Base-by-base conservation (phyloP, 2,113 vertebrate genomes). In the Xiphias gladius region DNA sequence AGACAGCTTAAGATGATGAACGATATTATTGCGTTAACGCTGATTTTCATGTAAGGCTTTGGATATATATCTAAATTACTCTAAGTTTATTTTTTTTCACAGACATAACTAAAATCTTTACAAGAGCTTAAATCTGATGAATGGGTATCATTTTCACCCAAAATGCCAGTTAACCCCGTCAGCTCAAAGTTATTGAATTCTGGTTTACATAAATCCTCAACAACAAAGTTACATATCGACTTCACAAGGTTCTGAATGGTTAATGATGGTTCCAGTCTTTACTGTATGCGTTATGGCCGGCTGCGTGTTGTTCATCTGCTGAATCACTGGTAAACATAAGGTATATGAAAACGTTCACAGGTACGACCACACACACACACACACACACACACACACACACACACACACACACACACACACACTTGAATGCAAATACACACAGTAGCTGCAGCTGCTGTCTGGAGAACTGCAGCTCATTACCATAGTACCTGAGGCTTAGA, bases 391-490 rank as follows among this genome's bases (percentile, higher is more conserved):
- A 67, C 28, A 64, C 20, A 41, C 30, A 37, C 26, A 50, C 30
- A 30, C 32, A 68, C 41, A 69, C 72, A 80, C 48, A 79, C 2
- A 20, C 32, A 68, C 41, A 69, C 72, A 80, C 48, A 79, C 65
- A 82, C 80, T 52, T 28, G 19, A 65, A 28, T 48, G 7, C 65
- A 67, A 48, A 64, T 10, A 41, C 30, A 37, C 26, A 50, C 30
- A 30, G 76, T 7, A 52, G 62, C 65, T 85, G 75, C 86, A 81
- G 88, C 73, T 82, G 80, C 67, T 64, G 79, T 87, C 84, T 85
- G 68, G 76, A 86, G 77, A 87, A 80, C 76, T 75, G 81, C 74
- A 68, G 86, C 90, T 93, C 88, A 94, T 91, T 93, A 91, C 78
- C 88, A 83, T 82, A 84, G 77, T 83, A 92, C 90, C 93, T 77